Evolutionary conservation across 2,113 vertebrate genomes (phyloP).

Genomic region (Elaphurus davidianus): DNA sequence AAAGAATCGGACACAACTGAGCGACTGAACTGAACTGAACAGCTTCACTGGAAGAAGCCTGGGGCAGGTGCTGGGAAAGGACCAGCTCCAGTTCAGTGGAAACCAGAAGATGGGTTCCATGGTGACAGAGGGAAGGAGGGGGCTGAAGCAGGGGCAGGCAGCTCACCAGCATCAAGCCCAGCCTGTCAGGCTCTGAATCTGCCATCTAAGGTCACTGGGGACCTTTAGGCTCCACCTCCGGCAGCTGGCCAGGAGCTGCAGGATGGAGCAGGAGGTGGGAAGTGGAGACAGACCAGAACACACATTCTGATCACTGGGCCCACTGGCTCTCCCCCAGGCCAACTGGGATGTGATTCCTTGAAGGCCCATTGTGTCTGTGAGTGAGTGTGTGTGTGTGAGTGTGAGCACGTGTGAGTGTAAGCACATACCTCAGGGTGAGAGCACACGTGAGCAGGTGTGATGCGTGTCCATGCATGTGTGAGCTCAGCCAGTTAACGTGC

Average conservation of each 20-base stretch:
- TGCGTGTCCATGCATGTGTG: rapidly evolving
- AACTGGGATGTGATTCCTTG: not conserved
- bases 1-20: not conserved
- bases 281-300: not conserved
- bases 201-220: not conserved
- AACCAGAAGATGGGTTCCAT: too few relatives aligned
- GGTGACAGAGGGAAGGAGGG: not conserved
- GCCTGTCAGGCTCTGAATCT: rapidly evolving
- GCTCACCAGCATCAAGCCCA: not conserved
- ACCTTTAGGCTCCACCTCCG: not conserved
- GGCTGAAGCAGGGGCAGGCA: not conserved
- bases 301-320: not conserved
- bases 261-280: not conserved
- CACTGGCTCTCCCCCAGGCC: not conserved
- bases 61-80: not conserved
- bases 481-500: rapidly evolving
- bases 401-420: too few relatives aligned
- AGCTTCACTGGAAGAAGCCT: not conserved
- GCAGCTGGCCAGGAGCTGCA: not conserved
- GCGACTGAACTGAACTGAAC: not conserved
- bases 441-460: not conserved
- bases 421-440: not conserved
- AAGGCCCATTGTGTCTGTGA: not conserved
- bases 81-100: not conserved
- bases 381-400: not conserved